Conservation (phyloP, 2,888 invertebrate species). For the Microdon myrmicae region DNA sequence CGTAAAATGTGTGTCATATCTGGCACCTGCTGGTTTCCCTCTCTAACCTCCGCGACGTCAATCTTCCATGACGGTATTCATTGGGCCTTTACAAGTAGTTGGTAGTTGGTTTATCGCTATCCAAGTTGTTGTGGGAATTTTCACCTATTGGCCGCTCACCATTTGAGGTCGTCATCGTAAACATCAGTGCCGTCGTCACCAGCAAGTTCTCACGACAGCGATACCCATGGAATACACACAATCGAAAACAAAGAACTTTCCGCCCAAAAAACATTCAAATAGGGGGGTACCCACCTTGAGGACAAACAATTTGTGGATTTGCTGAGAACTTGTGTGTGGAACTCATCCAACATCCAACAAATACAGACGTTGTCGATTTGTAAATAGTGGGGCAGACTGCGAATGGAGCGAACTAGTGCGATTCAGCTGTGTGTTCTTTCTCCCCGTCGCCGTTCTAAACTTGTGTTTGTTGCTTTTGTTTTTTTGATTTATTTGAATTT, state of each 20-base stretch:
- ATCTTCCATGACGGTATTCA: slow-evolving; percentile 14
- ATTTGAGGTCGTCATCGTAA: too few relatives aligned
- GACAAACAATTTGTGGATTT: slow-evolving; percentile 39
- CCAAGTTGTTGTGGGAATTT: slow-evolving; percentile 35
- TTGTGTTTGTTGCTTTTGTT: too few relatives aligned
- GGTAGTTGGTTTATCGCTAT: slow-evolving; percentile 25
- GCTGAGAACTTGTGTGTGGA: slow-evolving; percentile 28
- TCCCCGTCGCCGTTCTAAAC: too few relatives aligned
- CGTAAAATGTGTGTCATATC: too few relatives aligned
- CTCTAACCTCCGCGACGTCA: slow-evolving; percentile 1
- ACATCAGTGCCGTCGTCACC: too few relatives aligned
- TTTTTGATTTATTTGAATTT: slow-evolving; percentile 44
- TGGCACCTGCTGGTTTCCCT: neutral
- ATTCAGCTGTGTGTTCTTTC: too few relatives aligned
- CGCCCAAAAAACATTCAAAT: slow-evolving; percentile 15
- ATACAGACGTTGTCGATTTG: too few relatives aligned
- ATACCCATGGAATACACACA: slow-evolving; percentile 6
- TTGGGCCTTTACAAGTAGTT: slow-evolving; percentile 29
- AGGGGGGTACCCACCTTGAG: slow-evolving; percentile 1
- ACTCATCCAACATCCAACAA: too few relatives aligned
- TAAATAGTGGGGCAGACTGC: slow-evolving; percentile 24
- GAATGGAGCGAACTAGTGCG: slow-evolving; percentile 11
- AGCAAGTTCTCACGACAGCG: slow-evolving; percentile 36
- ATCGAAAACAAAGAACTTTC: slow-evolving; percentile 25
- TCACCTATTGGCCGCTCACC: slow-evolving; percentile 23